A percentile compares a stretch with the other conserved stretches of the same genome.
These are phyloP conservation scores for Rapana venosa DNA, from an alignment of 2,888 invertebrate species.

Conservation along the genomic window DNA sequence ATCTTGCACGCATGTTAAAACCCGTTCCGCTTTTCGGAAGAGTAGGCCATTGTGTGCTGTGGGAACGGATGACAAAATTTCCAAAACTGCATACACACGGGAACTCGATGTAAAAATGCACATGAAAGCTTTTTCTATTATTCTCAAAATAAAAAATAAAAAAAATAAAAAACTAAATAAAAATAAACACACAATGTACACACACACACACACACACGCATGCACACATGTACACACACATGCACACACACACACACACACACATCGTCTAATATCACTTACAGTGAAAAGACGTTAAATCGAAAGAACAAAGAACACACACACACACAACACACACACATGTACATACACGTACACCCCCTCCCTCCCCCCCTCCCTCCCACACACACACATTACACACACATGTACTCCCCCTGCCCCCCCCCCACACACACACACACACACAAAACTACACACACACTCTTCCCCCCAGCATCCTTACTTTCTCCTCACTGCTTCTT, in stretches of 20 bases:
- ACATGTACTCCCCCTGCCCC: neutral
- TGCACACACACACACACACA: neutral
- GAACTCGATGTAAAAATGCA: too few species aligned
- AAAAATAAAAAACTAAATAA: too few species aligned
- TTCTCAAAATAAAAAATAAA: too few species aligned
- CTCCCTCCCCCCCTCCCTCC: neutral
- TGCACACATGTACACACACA: neutral
- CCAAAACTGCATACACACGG: too few species aligned
- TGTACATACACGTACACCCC: neutral
- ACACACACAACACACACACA: neutral
- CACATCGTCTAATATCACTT: neutral
- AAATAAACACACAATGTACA: neutral
- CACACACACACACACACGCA: neutral
- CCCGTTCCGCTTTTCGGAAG: too few species aligned
- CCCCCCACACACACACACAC: conserved; percentile 4
- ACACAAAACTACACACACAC: neutral
- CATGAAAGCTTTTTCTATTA: too few species aligned
- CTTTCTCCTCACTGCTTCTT: too few species aligned
- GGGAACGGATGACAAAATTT: too few species aligned
- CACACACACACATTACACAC: neutral
- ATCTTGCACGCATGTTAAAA: too few species aligned
- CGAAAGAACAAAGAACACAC: neutral
- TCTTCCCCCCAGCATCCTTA: neutral
- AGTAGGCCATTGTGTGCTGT: too few species aligned
- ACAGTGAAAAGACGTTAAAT: too few species aligned